Percentiles rank a stretch among this genome's conserved stretches.
Conservation (phyloP, 2,888 invertebrate genomes). For the Ischnus inquisitorius region DNA sequence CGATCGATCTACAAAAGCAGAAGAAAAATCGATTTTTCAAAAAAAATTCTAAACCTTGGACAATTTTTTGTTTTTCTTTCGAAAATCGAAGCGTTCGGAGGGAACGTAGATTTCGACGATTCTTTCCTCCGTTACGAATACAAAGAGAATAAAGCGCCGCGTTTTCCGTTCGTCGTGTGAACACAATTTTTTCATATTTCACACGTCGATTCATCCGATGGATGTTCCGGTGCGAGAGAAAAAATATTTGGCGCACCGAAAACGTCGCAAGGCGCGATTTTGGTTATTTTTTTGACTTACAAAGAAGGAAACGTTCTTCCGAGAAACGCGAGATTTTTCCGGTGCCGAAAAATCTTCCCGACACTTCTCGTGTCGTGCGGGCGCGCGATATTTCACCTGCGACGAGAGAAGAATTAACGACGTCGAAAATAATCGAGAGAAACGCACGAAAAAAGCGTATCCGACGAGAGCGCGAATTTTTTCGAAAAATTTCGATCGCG, state of each 20-base stretch:
- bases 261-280: not conserved
- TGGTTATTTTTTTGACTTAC: not conserved
- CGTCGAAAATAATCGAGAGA: conserved; percentile 3
- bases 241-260: not conserved
- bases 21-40: not conserved
- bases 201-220: not conserved
- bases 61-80: no score
- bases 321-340: not conserved
- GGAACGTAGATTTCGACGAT: not conserved
- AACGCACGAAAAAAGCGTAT: not conserved
- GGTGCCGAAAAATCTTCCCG: not conserved
- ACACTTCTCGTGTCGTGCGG: not conserved
- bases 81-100: no score
- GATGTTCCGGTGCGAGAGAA: no score
- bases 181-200: not conserved
- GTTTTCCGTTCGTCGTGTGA: not conserved
- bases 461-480: not conserved
- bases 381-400: conserved; percentile 25
- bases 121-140: conserved; percentile 1
- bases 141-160: not conserved
- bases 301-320: conserved; percentile 1
- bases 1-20: conserved; percentile 40
- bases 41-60: not conserved
- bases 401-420: conserved; percentile 13
- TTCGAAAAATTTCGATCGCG: conserved; percentile 7